phyloP scores from a whole-genome alignment of 1,140 invertebrate genomes.

The Cydia splendana region DNA sequence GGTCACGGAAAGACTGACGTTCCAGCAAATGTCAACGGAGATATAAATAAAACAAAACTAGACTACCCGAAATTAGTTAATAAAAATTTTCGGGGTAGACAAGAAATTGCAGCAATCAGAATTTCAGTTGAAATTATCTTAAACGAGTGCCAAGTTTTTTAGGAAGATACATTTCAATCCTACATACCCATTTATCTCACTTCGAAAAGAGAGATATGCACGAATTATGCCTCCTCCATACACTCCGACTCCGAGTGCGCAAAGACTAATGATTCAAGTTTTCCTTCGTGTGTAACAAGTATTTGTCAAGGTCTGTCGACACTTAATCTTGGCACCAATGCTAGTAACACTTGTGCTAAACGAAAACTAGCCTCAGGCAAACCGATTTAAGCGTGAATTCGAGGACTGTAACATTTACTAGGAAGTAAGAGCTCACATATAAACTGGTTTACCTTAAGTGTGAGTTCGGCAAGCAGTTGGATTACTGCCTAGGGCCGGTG shows the following conservation, averaged over 20 bases:
- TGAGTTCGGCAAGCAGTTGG: neutral
- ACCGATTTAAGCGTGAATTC: neutral
- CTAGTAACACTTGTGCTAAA: neutral
- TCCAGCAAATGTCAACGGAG: no score
- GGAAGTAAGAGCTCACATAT: neutral
- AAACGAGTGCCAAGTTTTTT: no score
- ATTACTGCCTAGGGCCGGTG: neutral
- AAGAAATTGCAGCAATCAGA: no score
- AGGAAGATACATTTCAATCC: neutral
- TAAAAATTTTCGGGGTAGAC: no score
- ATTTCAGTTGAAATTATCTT: no score
- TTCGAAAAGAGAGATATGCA: neutral
- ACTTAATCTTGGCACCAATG: slow-evolving; percentile 36
- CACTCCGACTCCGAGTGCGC: neutral
- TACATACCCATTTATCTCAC: neutral
- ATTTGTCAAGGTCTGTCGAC: slow-evolving; percentile 42
- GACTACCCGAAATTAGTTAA: no score
- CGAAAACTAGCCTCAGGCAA: neutral
- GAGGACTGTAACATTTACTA: neutral
- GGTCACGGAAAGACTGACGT: no score
- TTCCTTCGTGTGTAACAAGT: slow-evolving; percentile 35
- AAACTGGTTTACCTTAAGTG: neutral
- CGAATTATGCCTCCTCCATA: slow-evolving; percentile 3
- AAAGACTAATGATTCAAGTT: slow-evolving; percentile 38
- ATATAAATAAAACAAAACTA: no score